Conservation (phyloP, 2,888 invertebrate genomes). For the Dryocosmus kuriphilus region DNA sequence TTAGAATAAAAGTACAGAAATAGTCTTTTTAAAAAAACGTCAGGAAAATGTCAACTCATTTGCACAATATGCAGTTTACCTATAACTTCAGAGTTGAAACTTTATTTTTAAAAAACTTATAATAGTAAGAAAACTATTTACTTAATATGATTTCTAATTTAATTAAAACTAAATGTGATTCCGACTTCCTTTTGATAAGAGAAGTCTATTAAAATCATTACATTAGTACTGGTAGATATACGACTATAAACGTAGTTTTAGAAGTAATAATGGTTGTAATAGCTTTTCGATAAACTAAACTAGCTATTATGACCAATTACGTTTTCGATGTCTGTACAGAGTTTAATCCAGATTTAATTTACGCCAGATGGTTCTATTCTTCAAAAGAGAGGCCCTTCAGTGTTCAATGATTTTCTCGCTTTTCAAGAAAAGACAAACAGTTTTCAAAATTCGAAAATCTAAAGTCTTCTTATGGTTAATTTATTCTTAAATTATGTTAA, state of each 20-base stretch:
- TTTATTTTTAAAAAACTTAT: too few species aligned
- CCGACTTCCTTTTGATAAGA: not conserved
- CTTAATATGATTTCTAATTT: too few species aligned
- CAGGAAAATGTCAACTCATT: too few species aligned
- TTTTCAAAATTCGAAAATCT: not conserved
- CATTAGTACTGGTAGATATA: not conserved
- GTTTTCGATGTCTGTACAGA: not conserved
- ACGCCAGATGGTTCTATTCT: not conserved
- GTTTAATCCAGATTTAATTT: not conserved
- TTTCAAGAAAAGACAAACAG: not conserved
- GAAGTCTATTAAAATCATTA: not conserved
- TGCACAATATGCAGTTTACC: too few species aligned
- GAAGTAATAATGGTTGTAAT: constrained; percentile 34
- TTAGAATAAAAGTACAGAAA: too few species aligned
- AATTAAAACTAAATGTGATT: not conserved
- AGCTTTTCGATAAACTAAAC: constrained; percentile 23
- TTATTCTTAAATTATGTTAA: too few species aligned
- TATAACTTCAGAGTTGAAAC: too few species aligned
- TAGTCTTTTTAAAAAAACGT: too few species aligned
- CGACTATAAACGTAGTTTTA: constrained; percentile 1
- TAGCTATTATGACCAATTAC: constrained; percentile 26
- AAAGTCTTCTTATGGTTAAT: too few species aligned
- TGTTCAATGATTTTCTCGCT: not conserved
- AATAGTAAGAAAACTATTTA: too few species aligned
- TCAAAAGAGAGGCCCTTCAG: not conserved